These are phyloP conservation scores for Manis pentadactyla DNA, from an alignment of 2,797 vertebrate genomes.

Conservation along the genomic window DNA sequence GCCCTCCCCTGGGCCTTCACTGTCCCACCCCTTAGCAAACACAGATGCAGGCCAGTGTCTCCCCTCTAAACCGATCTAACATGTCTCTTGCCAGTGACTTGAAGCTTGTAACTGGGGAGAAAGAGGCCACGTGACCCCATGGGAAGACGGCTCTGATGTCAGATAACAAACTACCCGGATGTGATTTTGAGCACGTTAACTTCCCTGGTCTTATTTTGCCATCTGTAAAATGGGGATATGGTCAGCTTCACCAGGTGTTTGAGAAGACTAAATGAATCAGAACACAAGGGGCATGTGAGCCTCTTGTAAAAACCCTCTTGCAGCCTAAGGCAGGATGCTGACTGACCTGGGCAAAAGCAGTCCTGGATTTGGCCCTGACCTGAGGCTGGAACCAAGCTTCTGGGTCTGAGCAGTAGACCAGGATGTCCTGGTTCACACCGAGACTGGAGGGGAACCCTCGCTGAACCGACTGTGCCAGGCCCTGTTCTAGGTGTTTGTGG, in stretches of 20 bases:
- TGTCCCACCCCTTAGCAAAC: neutral
- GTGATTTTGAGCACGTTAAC: fast-evolving
- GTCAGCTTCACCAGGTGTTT: neutral
- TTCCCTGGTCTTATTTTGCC: neutral
- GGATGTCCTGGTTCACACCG: neutral
- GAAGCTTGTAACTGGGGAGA: neutral
- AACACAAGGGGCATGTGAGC: fast-evolving
- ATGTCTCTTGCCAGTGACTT: neutral
- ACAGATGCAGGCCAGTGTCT: fast-evolving
- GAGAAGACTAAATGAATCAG: neutral
- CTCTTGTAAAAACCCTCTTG: fast-evolving
- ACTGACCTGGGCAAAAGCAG: neutral
- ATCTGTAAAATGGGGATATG: neutral
- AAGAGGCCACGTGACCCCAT: neutral
- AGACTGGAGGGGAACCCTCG: neutral
- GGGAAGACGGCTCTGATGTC: neutral
- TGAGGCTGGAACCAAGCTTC: neutral
- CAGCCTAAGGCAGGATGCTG: neutral
- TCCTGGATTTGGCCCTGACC: neutral
- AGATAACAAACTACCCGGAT: neutral
- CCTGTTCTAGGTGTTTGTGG: neutral
- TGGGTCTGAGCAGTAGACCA: neutral
- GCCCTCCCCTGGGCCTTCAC: fast-evolving
- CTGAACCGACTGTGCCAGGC: fast-evolving
- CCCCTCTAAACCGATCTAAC: neutral